Percentiles rank a stretch among this genome's conserved stretches.
Evolutionary conservation across 2,113 vertebrate species (phyloP).

Genomic region (Toxotes jaculatrix): DNA sequence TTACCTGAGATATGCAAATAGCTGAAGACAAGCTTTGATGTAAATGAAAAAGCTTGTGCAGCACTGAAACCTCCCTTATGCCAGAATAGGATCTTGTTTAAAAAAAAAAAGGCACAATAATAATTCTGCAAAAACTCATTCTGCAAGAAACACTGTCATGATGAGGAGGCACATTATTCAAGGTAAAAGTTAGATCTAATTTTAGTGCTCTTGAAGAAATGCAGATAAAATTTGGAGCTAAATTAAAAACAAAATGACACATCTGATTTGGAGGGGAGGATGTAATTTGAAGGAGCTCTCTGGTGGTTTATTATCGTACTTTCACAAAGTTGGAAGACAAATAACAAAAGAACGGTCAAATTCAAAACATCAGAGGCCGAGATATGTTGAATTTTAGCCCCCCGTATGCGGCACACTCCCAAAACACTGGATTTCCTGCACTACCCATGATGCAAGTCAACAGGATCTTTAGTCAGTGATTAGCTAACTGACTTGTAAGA

Average conservation of each 20-base stretch:
- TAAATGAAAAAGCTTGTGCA: slow-evolving; percentile 63
- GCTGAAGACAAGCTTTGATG: slow-evolving; percentile 67
- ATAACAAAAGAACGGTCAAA: neutral
- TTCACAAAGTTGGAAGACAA: neutral
- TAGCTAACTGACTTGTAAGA: neutral
- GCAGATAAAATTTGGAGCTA: slow-evolving; percentile 28
- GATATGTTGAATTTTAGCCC: neutral
- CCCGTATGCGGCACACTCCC: neutral
- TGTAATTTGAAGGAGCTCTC: slow-evolving; percentile 6
- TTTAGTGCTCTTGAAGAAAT: slow-evolving; percentile 19
- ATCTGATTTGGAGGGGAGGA: slow-evolving; percentile 7
- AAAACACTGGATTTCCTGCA: neutral
- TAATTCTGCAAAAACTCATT: slow-evolving; percentile 25
- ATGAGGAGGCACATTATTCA: slow-evolving; percentile 35
- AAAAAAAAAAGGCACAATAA: slow-evolving; percentile 38
- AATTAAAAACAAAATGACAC: slow-evolving; percentile 31
- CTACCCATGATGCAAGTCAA: neutral
- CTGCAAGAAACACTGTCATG: slow-evolving; percentile 31
- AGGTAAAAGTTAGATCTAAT: slow-evolving; percentile 26
- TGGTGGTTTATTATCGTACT: neutral
- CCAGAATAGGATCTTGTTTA: slow-evolving; percentile 28
- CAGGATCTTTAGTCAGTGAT: neutral
- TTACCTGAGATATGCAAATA: slow-evolving; percentile 75
- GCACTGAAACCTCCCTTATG: slow-evolving; percentile 49
- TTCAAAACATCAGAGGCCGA: neutral